Evolutionary conservation across 1,140 invertebrate genomes (phyloP).

Genomic region (Pogonomyrmex californicus): DNA sequence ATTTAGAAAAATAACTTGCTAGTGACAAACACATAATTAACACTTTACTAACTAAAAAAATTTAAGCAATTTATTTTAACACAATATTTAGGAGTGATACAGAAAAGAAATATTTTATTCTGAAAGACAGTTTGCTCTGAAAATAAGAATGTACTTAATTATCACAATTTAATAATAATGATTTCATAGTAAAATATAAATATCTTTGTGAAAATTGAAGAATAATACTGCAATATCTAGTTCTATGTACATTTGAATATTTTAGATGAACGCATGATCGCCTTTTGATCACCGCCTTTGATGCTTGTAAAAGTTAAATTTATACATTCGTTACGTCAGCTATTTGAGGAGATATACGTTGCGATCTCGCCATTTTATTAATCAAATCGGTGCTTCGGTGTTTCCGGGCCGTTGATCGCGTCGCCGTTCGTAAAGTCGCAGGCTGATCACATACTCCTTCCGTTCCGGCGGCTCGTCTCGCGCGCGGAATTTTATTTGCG

Average conservation of each 20-base stretch:
- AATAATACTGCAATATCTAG: not conserved
- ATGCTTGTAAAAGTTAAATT: not conserved
- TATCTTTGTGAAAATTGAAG: not conserved
- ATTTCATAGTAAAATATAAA: not conserved
- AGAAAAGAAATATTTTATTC: not conserved
- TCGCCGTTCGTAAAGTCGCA: slow-evolving; percentile 59
- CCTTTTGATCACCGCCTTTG: not conserved
- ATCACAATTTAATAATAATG: not conserved
- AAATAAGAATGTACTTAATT: not conserved
- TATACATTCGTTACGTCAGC: slow-evolving; percentile 14
- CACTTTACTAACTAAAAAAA: not conserved
- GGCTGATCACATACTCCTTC: slow-evolving; percentile 53
- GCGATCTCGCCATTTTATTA: slow-evolving; percentile 43
- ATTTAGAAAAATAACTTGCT: not conserved
- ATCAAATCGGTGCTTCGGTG: slow-evolving; percentile 48
- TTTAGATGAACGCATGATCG: not conserved
- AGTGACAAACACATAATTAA: not conserved
- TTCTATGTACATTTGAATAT: not conserved
- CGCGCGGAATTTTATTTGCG: slow-evolving; percentile 74
- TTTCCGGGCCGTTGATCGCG: slow-evolving; percentile 55
- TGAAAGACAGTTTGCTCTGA: not conserved
- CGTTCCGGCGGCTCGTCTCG: slow-evolving; percentile 31
- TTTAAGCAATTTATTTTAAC: not conserved
- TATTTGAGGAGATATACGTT: slow-evolving; percentile 38
- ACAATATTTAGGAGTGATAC: not conserved